Evolutionary conservation across 2,888 invertebrate genomes (phyloP).

Genomic region (Brenthis hecate): DNA sequence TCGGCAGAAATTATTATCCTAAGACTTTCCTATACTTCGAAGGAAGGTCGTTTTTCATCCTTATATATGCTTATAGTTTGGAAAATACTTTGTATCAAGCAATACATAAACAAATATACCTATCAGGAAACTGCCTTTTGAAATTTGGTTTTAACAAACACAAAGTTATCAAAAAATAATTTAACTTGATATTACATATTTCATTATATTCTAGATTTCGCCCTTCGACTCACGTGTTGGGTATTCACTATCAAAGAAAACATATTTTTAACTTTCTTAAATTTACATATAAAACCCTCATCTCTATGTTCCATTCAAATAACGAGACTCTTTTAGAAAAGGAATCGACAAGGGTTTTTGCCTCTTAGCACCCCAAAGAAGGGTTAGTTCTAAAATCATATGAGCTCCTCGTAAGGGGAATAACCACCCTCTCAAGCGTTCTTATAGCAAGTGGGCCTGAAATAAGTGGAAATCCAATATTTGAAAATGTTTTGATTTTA

Average conservation of each 20-base stretch:
- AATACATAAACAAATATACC: too few relatives aligned
- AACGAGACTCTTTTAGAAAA: conserved; percentile 20
- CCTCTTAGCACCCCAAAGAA: conserved; percentile 35
- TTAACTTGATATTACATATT: too few relatives aligned
- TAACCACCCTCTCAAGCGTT: conserved; percentile 26
- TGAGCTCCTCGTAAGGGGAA: conserved; percentile 21
- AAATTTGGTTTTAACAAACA: too few relatives aligned
- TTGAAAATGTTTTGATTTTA: conserved; percentile 31
- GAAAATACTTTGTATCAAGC: too few relatives aligned
- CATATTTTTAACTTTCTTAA: neutral
- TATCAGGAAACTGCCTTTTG: too few relatives aligned
- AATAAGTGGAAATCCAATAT: conserved; percentile 24
- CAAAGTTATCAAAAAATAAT: too few relatives aligned
- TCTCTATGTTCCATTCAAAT: conserved; percentile 8
- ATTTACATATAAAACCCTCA: neutral
- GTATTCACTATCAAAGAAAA: neutral
- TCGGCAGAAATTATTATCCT: too few relatives aligned
- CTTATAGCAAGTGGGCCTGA: conserved; percentile 14
- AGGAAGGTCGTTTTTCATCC: accelerated
- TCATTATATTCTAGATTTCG: too few relatives aligned
- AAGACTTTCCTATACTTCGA: too few relatives aligned
- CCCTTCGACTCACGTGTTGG: too few relatives aligned
- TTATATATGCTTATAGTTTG: too few relatives aligned
- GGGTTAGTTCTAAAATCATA: conserved; percentile 33
- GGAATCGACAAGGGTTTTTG: conserved; percentile 23